Evolutionary conservation across 2,888 invertebrate genomes (phyloP), one percentile per base, ranked within the genome.

Genomic region (Lobophora halterata): DNA sequence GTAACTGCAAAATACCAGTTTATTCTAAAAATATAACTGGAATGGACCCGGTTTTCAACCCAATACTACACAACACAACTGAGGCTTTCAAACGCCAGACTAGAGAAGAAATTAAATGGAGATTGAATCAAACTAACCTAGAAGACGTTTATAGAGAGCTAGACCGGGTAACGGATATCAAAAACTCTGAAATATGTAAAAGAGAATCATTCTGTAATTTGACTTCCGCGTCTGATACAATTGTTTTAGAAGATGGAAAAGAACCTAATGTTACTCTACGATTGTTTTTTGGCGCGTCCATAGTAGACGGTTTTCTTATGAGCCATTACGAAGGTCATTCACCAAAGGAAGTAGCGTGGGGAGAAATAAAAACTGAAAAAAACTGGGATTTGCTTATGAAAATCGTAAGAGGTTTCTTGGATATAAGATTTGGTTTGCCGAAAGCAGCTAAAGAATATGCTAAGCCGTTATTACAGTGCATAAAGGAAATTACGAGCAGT

Each of bases 241-340:
- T 79, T 23, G 8, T 71, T 2, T 58, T 52, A 8, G 39, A 61
- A 46, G 34, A 68, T 7, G 76, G 70, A 0, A 30, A 58, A 6
- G 79, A 80, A 31, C 79, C 79, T 0, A 52, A 79, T 26, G 18
- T 81, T 0, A 35, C 32, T 1, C 83, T 83, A 0, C 73, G 78
- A 0, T 49, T 83, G 2, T 46, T 21, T 5, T 59, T 73, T 1
- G 69, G 65, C 0, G 78, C 70, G 42, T 35, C 52, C 0, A 51
- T 79, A 3, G 62, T 74, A 0, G 85, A 86, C 49, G 45, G 67
- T 0, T 79, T 82, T 40, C 23, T 82, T 5, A 85, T 85, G 85
- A 65, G 71, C 18, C 80, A 68, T 21, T 86, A 79, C 11, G 76
- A 81, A 48, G 81, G 80, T 0, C 53, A 58, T 32, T 58, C 70